Base-by-base conservation (phyloP, 2,888 invertebrate species). In the Argyra leucocephala region DNA sequence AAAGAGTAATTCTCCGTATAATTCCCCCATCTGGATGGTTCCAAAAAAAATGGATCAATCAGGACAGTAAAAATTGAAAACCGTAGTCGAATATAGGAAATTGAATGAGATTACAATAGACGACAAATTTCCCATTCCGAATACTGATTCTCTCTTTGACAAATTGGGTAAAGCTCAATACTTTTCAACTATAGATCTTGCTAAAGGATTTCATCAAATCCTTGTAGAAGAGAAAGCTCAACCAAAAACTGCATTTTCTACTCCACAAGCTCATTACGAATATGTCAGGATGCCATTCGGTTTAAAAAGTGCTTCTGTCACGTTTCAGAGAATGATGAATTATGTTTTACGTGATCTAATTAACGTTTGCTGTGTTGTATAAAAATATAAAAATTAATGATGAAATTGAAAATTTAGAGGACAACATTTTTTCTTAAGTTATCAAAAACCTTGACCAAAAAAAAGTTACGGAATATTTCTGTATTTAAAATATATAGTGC, bases 221-320 rank as follows among this genome's bases (percentile, higher is more conserved):
- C n/a, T n/a, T n/a, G n/a, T n/a, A n/a, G n/a, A 68, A 18, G 62
- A 62, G 21, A n/a, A n/a, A n/a, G n/a, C n/a, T n/a, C n/a, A n/a
- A n/a, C 64, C 60, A 15, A 68, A 68, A 23, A 66, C 68, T 1
- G 66, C 68, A 5, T 68, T 65, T 26, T 65, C n/a, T n/a, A n/a
- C n/a, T n/a, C n/a, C n/a, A 23, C 12, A 62, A 24, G 67, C 65
- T 6, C 66, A 64, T 21, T 67, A 36, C 26, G 67, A 67, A 18
- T 67, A 62, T 37, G 26, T 26, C 26, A 26, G 26, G 26, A 26
- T 26, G 26, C 26, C 26, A 26, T 26, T 26, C 26, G 26, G 26
- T 6, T 26, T 26, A 26, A 6, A 26, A 9, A 26, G 9, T 26
- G 26, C 26, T 26, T 9, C 26, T 26, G 26, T 4, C 26, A 26